Conservation (phyloP, 2,113 vertebrate species). For the Phylloscopus trochilus region DNA sequence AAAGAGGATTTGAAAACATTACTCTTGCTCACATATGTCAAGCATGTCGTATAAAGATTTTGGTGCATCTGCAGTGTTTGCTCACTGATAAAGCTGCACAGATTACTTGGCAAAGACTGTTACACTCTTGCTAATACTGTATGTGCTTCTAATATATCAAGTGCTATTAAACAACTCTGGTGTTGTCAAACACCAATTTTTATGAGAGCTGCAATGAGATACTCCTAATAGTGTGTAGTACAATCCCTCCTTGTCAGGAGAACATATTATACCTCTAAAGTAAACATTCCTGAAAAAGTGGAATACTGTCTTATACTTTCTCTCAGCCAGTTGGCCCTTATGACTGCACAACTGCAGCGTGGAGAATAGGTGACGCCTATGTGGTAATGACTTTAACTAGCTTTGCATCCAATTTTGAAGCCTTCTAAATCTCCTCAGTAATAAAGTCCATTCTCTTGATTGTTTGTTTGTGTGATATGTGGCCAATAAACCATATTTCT, state of each 20-base stretch:
- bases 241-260: neutral
- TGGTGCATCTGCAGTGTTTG: neutral
- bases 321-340: neutral
- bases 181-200: conserved; percentile 15
- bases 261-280: neutral
- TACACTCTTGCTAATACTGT: neutral
- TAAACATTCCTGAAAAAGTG: neutral
- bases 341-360: neutral
- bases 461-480: neutral
- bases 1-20: neutral
- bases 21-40: neutral
- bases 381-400: neutral
- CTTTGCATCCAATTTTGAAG: conserved; percentile 8
- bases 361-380: neutral
- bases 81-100: neutral
- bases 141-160: neutral
- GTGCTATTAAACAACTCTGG: neutral
- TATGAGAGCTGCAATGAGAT: neutral
- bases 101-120: conserved; percentile 1
- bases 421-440: neutral
- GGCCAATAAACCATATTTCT: conserved; percentile 26
- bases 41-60: neutral
- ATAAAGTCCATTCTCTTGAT: conserved; percentile 21
- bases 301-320: neutral
- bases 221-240: neutral